Evolutionary conservation across 2,113 vertebrate genomes (phyloP), one percentile per base, ranked within the genome.

Genomic region (Ivindomyrus marchei): DNA sequence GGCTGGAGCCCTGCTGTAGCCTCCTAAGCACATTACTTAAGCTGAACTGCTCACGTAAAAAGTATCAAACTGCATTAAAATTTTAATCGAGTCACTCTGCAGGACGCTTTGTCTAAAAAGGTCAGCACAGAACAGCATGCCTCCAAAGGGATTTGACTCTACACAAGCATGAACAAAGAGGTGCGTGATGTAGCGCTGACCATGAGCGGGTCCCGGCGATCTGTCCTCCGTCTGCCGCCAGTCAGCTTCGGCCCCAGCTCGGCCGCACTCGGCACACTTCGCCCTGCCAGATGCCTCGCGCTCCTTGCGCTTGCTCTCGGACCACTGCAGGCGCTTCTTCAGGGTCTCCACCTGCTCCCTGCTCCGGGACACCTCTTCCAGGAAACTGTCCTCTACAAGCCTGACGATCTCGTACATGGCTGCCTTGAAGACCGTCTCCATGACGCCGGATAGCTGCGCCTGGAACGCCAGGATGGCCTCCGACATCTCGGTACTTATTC

Each of bases 361-460:
- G 62, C 93, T 93, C 36, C 94, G 94, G 90, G 92, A 95, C 86
- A 96, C 90, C 90, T 96, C 94, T 90, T 94, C 93, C 91, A 96
- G 15, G 39, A 96, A 93, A 17, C 95, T 93, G n/a, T 95, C 93
- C 92, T 96, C 95, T 56, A 96, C 95, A 88, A 96, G 24, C 87
- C 93, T 92, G 58, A 94, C 95, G 85, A 96, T 93, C 91, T 96
- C 95, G 45, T 92, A 95, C 93, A 96, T 93, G 11, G 95, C 94
- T 0, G 95, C 94, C 91, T 96, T 96, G 17, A 96, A 89, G 83
- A 96, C 92, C 0, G 94, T 92, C 92, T 96, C 96, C 95, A 96
- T 95, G 85, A 96, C 94, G 39, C 94, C 94, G 3, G 95, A 95
- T 0, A 96, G 94, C 92, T 95, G 95, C 17, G 94, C 93, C 93